These are phyloP conservation scores for Astreopora myriophthalma DNA, from an alignment of 64 coral and sea anemone genomes.

Conservation along the genomic window DNA sequence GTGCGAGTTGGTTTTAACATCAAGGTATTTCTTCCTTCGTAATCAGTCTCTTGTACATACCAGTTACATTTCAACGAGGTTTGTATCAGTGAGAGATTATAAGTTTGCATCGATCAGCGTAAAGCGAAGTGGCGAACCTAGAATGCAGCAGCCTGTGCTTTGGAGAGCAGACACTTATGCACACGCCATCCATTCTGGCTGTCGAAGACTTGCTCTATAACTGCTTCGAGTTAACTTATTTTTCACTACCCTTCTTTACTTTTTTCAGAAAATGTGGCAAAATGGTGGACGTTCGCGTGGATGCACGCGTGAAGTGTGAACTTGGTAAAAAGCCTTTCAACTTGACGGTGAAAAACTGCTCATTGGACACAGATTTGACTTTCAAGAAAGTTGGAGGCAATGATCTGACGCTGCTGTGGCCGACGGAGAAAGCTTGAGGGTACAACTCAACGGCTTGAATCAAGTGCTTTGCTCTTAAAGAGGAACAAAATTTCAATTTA, in stretches of 20 bases:
- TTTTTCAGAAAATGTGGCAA: conserved; percentile 21
- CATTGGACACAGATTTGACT: not conserved
- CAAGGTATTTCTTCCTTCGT: too few relatives aligned
- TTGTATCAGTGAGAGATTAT: too few relatives aligned
- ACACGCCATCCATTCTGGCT: too few relatives aligned
- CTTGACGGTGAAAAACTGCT: conserved; percentile 30
- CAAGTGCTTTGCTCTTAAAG: not conserved
- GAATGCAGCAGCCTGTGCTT: too few relatives aligned
- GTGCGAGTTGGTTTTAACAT: too few relatives aligned
- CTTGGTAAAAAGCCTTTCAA: conserved; percentile 35
- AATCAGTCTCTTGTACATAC: too few relatives aligned
- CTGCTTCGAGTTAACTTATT: not conserved
- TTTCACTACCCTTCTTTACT: not conserved
- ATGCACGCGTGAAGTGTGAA: conserved; percentile 2
- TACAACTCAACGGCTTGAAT: not conserved
- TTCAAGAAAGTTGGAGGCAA: conserved; percentile 59
- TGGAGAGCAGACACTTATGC: too few relatives aligned
- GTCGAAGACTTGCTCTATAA: too few relatives aligned
- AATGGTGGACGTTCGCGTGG: conserved; percentile 8
- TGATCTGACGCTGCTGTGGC: conserved; percentile 41
- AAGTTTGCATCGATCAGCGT: too few relatives aligned
- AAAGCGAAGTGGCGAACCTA: too few relatives aligned
- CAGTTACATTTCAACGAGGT: too few relatives aligned
- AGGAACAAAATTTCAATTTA: not conserved
- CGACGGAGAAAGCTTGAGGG: not conserved